Conservation (phyloP, 2,888 invertebrate genomes). For the Seira musarum region DNA sequence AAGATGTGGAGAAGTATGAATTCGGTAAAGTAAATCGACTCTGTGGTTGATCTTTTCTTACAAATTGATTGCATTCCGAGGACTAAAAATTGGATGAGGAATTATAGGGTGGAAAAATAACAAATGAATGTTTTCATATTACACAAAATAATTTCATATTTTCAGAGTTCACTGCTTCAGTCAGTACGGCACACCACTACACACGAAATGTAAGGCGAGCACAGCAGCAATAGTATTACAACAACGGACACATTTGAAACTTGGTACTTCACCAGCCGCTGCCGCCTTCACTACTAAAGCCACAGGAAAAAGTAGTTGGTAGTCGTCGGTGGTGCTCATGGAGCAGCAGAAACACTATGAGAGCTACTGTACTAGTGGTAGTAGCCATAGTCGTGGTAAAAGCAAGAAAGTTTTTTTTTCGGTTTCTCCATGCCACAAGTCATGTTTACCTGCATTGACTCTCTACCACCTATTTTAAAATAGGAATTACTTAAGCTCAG, state of each 20-base stretch:
- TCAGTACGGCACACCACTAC: not conserved
- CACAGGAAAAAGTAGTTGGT: not conserved
- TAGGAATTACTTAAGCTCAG: constrained; percentile 3
- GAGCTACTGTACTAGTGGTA: no score
- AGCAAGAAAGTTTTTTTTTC: no score
- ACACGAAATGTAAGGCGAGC: not conserved
- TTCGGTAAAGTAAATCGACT: not conserved
- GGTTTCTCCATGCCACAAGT: constrained; percentile 38
- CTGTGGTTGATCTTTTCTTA: not conserved
- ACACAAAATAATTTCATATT: not conserved
- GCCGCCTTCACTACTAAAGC: constrained; percentile 7
- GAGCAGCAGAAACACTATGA: not conserved
- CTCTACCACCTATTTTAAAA: not conserved
- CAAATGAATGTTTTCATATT: not conserved
- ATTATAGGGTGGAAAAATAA: not conserved
- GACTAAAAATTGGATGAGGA: not conserved
- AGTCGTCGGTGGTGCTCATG: not conserved
- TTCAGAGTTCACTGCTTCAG: not conserved
- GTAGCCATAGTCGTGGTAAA: no score
- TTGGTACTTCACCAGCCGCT: constrained; percentile 7
- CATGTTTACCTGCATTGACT: constrained; percentile 1
- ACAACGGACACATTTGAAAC: not conserved
- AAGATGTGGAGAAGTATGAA: not conserved
- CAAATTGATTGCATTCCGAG: constrained; percentile 46
- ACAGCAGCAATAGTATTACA: not conserved